These are phyloP conservation scores for Plectropomus leopardus DNA, from an alignment of 2,113 vertebrate species.

Conservation along the genomic window DNA sequence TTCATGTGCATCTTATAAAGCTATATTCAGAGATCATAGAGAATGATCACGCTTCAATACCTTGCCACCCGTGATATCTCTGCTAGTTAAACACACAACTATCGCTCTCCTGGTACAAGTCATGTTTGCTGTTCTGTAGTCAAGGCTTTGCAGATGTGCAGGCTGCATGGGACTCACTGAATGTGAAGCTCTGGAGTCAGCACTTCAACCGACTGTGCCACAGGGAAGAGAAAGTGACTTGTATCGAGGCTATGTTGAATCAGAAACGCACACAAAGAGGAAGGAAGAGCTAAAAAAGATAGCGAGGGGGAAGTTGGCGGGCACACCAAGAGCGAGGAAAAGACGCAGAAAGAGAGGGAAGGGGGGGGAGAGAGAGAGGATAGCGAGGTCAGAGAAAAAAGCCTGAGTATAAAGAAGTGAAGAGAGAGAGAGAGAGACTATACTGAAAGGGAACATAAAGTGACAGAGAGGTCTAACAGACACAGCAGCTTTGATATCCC, in stretches of 20 bases:
- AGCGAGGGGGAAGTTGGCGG: constrained; percentile 41
- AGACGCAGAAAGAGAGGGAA: constrained; percentile 19
- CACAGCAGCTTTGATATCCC: constrained; percentile 81
- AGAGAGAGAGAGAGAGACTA: constrained; percentile 44
- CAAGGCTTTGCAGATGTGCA: constrained; percentile 60
- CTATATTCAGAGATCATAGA: constrained; percentile 8
- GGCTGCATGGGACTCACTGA: constrained; percentile 57
- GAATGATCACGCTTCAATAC: neutral
- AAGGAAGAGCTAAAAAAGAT: constrained; percentile 47
- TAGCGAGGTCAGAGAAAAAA: constrained; percentile 38
- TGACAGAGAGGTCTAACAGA: constrained; percentile 74
- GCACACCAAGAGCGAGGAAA: constrained; percentile 42
- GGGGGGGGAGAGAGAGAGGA: neutral
- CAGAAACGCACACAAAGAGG: constrained; percentile 49
- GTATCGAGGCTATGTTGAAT: constrained; percentile 58
- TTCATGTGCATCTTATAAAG: constrained; percentile 10
- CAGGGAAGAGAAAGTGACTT: constrained; percentile 66
- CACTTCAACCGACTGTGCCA: constrained; percentile 72
- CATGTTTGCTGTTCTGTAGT: constrained; percentile 37
- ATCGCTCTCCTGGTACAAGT: constrained; percentile 6
- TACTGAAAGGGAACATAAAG: constrained; percentile 70
- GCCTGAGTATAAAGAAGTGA: constrained; percentile 15
- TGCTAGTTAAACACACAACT: constrained; percentile 13
- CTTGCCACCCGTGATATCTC: neutral
- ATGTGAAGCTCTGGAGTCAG: constrained; percentile 70